These are phyloP conservation scores for Aphrocallistes beatrix DNA, from an alignment of 37 sponge, comb jelly and placozoan genomes.

Conservation along the genomic window DNA sequence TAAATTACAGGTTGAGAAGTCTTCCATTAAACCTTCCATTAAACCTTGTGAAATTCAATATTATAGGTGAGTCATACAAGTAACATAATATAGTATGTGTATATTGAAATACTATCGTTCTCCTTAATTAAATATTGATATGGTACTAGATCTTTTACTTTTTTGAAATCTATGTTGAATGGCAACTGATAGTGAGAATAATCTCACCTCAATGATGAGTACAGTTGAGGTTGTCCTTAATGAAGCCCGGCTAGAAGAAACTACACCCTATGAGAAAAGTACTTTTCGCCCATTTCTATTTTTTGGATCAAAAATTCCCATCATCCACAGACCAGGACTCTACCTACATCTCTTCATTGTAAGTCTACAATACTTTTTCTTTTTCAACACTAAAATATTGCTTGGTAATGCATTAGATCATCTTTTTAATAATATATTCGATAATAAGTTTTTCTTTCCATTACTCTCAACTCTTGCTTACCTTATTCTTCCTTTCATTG, in stretches of 20 bases:
- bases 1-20: too few species aligned
- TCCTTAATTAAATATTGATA: too few species aligned
- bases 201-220: too few species aligned
- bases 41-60: too few species aligned
- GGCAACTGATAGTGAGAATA: too few species aligned
- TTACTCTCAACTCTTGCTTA: not conserved
- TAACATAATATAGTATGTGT: too few species aligned
- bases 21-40: too few species aligned
- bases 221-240: not conserved
- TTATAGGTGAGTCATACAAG: too few species aligned
- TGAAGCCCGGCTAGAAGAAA: not conserved
- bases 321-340: not conserved
- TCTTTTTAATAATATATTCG: not conserved
- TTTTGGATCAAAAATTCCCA: conserved; percentile 9
- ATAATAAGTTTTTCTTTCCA: not conserved
- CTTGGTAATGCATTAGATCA: not conserved
- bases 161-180: too few species aligned
- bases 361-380: not conserved
- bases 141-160: too few species aligned
- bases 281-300: not conserved
- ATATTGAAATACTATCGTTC: too few species aligned
- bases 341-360: conserved; percentile 14
- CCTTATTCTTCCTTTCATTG: not conserved
- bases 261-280: not conserved
- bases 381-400: not conserved